Evolutionary conservation across 2,113 vertebrate species (phyloP), one percentile per base, ranked within the genome.

Genomic region (Nanger granti): DNA sequence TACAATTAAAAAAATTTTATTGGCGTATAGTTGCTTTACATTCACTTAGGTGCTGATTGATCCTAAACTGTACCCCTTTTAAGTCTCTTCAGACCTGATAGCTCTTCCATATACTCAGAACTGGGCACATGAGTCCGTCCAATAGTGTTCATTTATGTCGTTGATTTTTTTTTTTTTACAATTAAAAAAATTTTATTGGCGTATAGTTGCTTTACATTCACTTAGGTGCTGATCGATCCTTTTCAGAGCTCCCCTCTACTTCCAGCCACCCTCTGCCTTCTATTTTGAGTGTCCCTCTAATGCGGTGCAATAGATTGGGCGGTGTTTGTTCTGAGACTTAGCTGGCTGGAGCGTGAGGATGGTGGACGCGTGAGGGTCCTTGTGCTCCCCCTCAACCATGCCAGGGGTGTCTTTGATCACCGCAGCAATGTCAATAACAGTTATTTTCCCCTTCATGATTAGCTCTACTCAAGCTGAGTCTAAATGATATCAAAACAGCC

Each of bases 401-500:
- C 52, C 24, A 17, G 57, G 84, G 1, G 85, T 54, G 69, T 34
- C 66, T 95, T 83, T 89, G 95, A 94, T 96, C 96, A 57, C 8
- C 2, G 17, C 7, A 17, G 49, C 47, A 15, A 86, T 54, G 97
- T 91, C 97, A 94, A 93, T 98, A 97, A 69, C 79, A 95, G 93
- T 97, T 83, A 97, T 95, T 97, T 95, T 52, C 76, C 52, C 47
- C 62, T 89, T 97, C 18, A 3, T 87, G 93, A 97, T 97, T 97
- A 98, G 91, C 76, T 87, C 54, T 66, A 80, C 93, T 95, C 91
- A 96, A 93, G 93, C 89, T 89, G 93, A 54, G 94, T 84, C 83
- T 93, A 96, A 98, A 95, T 79, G 93, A 97, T 97, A 96, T 93
- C 96, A 96, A 94, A 98, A 97, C 83, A 93, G 94, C 44, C 86